A percentile compares a stretch with the other conserved stretches of the same genome.
These are phyloP conservation scores for Chrysolina oricalcia DNA, from an alignment of 2,888 invertebrate genomes.

Conservation along the genomic window DNA sequence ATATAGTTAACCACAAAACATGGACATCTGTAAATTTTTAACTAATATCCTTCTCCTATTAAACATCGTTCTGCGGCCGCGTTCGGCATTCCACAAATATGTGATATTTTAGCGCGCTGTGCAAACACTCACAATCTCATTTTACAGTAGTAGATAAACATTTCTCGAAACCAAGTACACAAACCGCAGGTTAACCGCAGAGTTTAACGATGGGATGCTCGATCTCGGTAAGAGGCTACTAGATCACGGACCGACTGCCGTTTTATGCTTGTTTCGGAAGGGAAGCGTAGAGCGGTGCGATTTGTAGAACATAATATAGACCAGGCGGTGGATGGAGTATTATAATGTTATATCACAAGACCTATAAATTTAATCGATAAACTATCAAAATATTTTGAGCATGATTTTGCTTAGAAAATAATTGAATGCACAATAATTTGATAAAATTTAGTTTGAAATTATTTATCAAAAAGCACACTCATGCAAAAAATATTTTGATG, in stretches of 20 bases:
- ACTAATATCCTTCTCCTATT: slow-evolving; percentile 25
- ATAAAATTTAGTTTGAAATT: too few relatives aligned
- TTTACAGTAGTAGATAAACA: slow-evolving; percentile 45
- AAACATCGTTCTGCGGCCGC: slow-evolving; percentile 19
- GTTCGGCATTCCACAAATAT: slow-evolving; percentile 39
- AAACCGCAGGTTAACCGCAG: slow-evolving; percentile 44
- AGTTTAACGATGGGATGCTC: slow-evolving; percentile 37
- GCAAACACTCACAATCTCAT: slow-evolving; percentile 37
- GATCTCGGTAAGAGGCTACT: slow-evolving; percentile 50
- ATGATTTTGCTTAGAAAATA: too few relatives aligned
- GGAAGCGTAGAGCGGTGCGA: not conserved
- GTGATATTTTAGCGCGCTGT: slow-evolving; percentile 31
- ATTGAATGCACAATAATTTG: too few relatives aligned
- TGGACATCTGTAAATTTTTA: not conserved
- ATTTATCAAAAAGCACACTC: too few relatives aligned
- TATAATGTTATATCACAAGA: too few relatives aligned
- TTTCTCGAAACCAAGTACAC: slow-evolving; percentile 41
- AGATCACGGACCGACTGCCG: slow-evolving; percentile 51
- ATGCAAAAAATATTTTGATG: too few relatives aligned
- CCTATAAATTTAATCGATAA: too few relatives aligned
- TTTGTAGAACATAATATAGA: slow-evolving; percentile 20
- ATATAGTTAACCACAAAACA: not conserved
- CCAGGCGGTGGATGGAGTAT: too few relatives aligned
- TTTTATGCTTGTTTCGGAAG: slow-evolving; percentile 43
- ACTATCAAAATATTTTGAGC: too few relatives aligned